These are phyloP conservation scores for Myotis lucifugus DNA, from an alignment of 2,113 vertebrate genomes.

Conservation along the genomic window DNA sequence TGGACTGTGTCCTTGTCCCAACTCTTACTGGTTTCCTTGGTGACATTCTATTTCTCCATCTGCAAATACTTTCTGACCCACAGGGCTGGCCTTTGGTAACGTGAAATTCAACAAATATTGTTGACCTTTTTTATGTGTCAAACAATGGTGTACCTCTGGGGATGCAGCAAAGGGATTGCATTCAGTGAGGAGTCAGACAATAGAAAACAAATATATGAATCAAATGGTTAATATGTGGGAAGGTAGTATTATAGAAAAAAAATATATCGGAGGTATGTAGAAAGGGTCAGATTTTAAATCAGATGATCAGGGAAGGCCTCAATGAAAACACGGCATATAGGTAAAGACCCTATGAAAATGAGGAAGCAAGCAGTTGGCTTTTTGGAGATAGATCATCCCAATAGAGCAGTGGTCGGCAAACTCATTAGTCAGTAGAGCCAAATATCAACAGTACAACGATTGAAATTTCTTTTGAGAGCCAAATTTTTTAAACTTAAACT, in stretches of 20 bases:
- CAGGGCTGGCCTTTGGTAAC: neutral
- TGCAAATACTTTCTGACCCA: neutral
- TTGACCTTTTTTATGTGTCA: neutral
- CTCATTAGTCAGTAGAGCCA: too few species aligned
- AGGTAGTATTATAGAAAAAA: neutral
- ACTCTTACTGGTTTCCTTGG: neutral
- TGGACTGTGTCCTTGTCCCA: neutral
- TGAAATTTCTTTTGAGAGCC: too few species aligned
- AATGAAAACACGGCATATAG: neutral
- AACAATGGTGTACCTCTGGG: neutral
- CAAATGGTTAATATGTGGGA: neutral
- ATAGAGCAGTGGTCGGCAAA: neutral
- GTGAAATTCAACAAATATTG: neutral
- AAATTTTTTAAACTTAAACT: too few species aligned
- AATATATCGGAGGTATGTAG: neutral
- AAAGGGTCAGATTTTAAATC: neutral
- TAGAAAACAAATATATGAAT: neutral
- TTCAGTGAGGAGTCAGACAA: neutral
- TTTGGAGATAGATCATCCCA: neutral
- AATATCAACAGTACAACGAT: too few species aligned
- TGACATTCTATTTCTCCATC: neutral
- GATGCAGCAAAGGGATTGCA: neutral
- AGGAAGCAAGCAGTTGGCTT: neutral
- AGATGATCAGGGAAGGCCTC: neutral
- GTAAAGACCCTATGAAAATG: neutral